Evolutionary conservation across 2,797 vertebrate genomes (phyloP).

Genomic region (Diglossa cyanea): DNA sequence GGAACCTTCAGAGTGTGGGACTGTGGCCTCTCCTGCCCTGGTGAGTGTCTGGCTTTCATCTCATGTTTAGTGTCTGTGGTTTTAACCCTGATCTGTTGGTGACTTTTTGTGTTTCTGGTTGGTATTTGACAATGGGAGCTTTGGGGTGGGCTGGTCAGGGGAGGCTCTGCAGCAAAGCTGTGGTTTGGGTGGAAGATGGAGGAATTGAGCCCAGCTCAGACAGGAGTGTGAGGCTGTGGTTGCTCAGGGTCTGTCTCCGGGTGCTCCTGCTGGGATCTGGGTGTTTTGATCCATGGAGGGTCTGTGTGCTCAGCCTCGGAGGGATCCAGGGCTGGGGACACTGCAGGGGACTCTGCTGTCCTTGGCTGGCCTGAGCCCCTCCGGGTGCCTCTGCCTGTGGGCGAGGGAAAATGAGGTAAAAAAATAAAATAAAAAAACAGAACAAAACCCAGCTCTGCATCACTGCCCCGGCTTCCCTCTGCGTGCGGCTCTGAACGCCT

Average conservation of each 20-base stretch:
- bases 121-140: rapidly evolving
- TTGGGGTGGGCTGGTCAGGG: not conserved
- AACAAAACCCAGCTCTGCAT: not conserved
- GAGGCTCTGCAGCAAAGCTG: not conserved
- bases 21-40: not conserved
- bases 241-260: not conserved
- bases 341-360: not conserved
- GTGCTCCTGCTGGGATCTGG: not conserved
- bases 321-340: not conserved
- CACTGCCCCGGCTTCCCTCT: not conserved
- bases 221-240: rapidly evolving
- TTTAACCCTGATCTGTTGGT: rapidly evolving
- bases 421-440: not conserved
- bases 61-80: rapidly evolving
- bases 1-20: rapidly evolving
- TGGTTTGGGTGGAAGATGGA: not conserved
- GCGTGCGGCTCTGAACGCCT: rapidly evolving
- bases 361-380: not conserved
- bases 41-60: not conserved
- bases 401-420: not conserved
- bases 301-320: rapidly evolving
- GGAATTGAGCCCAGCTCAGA: rapidly evolving
- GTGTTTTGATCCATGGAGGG: rapidly evolving
- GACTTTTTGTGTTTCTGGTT: rapidly evolving
- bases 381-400: not conserved